Base-by-base conservation (phyloP, 2,888 invertebrate species). In the Clunio marinus region DNA sequence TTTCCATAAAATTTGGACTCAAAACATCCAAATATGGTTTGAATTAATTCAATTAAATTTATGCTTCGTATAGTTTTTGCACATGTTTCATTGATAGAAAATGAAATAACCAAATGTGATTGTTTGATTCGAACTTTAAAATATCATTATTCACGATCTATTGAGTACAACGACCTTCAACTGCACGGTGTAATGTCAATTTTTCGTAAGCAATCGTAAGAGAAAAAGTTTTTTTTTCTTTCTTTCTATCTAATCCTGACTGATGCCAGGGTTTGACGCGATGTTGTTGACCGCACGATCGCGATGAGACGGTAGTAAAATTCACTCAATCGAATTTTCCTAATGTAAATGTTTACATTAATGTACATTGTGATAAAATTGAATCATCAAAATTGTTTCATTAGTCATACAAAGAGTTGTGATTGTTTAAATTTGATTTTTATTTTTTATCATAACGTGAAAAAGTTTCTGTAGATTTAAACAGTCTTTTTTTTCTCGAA, bases 251-350 rank as follows among this genome's bases (percentile, higher is more conserved):
- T 41, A 10, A n/a, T n/a, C 2, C 15, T 51, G 51, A 51, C 22
- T 51, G 51, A 51, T 51, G 51, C 51, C 51, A 51, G 51, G 51
- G 51, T 7, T 13, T 51, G 20, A 22, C 17, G n/a, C 22, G 51
- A 22, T 32, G 32, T 8, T 5, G 22, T 17, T 51, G 20, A 3
- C 20, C 22, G 51, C 8, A 22, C 22, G 20, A 51, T 41, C 41
- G 51, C 2, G n/a, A n/a, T n/a, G n/a, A n/a, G n/a, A n/a, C n/a
- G n/a, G n/a, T n/a, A 22, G 2, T 51, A 51, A 5, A 51, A 22
- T 22, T 17, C 3, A 3, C 10, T 22, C 51, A 51, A 51, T 51
- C 13, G 22, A 2, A 51, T 22, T 51, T 2, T 5, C 5, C 41
- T 10, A 45, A 15, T 10, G 15, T 51, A 51, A 51, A 51, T 17